phyloP scores from a whole-genome alignment of 2,113 vertebrate genomes.

The Chelonoidis abingdonii region DNA sequence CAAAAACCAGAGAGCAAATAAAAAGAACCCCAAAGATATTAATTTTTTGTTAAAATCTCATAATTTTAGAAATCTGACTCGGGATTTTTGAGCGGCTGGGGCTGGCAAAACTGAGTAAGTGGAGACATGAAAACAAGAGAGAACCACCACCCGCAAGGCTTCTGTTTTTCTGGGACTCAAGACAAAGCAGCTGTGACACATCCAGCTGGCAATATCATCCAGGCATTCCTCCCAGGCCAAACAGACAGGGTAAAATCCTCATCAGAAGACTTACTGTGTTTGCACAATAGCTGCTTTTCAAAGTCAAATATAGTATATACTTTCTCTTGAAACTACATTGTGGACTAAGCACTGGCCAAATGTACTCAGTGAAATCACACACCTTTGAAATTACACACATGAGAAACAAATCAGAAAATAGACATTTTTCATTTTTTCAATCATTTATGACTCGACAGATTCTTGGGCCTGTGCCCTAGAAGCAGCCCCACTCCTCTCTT shows the following conservation, averaged over 20 bases:
- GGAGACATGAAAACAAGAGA: conserved; percentile 65
- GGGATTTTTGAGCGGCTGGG: conserved; percentile 58
- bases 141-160: conserved; percentile 62
- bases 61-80: conserved; percentile 70
- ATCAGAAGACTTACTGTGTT: conserved; percentile 42
- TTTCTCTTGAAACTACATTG: conserved; percentile 31
- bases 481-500: conserved; percentile 39
- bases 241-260: conserved; percentile 66
- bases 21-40: conserved; percentile 37
- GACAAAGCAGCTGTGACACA: conserved; percentile 73
- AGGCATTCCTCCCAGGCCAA: conserved; percentile 65
- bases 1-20: background rate
- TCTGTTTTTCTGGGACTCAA: conserved; percentile 73
- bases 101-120: conserved; percentile 69
- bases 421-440: conserved; percentile 55
- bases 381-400: conserved; percentile 55
- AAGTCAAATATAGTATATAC: conserved; percentile 32
- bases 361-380: conserved; percentile 47
- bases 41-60: conserved; percentile 51
- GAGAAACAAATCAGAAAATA: conserved; percentile 49
- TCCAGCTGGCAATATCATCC: conserved; percentile 71
- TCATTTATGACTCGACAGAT: conserved; percentile 40
- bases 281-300: conserved; percentile 44
- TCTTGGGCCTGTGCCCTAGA: conserved; percentile 35
- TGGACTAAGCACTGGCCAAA: conserved; percentile 36